These are phyloP conservation scores for Upupa epops DNA, from an alignment of 2,113 vertebrate genomes.

Conservation along the genomic window DNA sequence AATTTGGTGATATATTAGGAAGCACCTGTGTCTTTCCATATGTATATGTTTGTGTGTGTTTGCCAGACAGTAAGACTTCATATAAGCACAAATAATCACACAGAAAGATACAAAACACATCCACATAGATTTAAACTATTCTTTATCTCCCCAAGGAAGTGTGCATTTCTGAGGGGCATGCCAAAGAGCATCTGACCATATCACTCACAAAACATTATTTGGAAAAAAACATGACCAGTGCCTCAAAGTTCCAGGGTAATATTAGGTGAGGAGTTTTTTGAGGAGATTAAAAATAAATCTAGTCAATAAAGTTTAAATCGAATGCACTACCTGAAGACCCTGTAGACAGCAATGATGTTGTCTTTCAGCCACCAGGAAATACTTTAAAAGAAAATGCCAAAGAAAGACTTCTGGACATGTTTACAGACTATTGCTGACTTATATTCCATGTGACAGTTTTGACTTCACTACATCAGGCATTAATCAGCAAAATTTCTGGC, in stretches of 20 bases:
- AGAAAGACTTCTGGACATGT: neutral
- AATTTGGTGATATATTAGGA: neutral
- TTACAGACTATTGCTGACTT: neutral
- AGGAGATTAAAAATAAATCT: neutral
- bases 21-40: neutral
- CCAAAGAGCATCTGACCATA: neutral
- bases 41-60: neutral
- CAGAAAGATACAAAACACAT: neutral
- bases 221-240: neutral
- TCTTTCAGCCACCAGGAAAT: neutral
- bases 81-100: neutral
- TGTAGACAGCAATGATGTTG: neutral
- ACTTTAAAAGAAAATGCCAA: neutral
- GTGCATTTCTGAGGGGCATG: neutral
- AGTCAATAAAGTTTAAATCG: neutral
- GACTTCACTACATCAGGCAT: neutral
- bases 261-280: neutral
- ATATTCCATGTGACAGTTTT: neutral
- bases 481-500: constrained; percentile 10
- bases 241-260: neutral
- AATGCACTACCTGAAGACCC: neutral
- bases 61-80: neutral
- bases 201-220: neutral
- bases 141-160: neutral
- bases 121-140: neutral